phyloP scores from a whole-genome alignment of 2,113 vertebrate genomes.

The Rhinoderma darwinii region DNA sequence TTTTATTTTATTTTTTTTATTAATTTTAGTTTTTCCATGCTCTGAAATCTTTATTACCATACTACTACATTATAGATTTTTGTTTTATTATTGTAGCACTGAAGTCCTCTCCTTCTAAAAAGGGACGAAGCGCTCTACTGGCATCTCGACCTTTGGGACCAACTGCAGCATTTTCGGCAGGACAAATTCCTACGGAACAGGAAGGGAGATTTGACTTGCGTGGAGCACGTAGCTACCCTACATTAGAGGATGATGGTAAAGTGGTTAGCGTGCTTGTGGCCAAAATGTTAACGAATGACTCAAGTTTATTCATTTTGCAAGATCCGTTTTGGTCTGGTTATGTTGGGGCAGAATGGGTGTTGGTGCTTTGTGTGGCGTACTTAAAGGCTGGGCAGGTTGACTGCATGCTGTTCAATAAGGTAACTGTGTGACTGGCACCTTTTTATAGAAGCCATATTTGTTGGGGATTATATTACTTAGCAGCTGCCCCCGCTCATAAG shows the following conservation, averaged over 20 bases:
- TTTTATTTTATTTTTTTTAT: background rate
- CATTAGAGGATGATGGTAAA: slow-evolving; percentile 91
- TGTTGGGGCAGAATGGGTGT: too few species aligned
- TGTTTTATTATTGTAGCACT: slow-evolving; percentile 75
- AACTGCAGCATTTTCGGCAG: slow-evolving; percentile 87
- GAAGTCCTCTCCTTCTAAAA: slow-evolving; percentile 96
- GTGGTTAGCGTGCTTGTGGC: background rate
- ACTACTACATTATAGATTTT: background rate
- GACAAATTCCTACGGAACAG: slow-evolving; percentile 87
- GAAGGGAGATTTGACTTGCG: slow-evolving; percentile 89
- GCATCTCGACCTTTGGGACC: slow-evolving; percentile 84
- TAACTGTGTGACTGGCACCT: too few species aligned
- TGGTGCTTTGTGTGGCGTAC: too few species aligned
- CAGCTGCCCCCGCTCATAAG: too few species aligned
- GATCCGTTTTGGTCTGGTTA: too few species aligned
- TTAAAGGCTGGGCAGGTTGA: too few species aligned
- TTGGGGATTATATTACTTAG: too few species aligned
- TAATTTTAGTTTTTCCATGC: background rate
- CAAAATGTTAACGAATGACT: too few species aligned
- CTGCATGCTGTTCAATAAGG: too few species aligned
- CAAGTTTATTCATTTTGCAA: too few species aligned
- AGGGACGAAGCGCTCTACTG: slow-evolving; percentile 85
- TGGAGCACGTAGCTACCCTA: slow-evolving; percentile 91
- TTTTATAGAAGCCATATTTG: too few species aligned
- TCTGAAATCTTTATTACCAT: too few species aligned